phyloP scores from a whole-genome alignment of 2,797 vertebrate species.

The Mallotus villosus region DNA sequence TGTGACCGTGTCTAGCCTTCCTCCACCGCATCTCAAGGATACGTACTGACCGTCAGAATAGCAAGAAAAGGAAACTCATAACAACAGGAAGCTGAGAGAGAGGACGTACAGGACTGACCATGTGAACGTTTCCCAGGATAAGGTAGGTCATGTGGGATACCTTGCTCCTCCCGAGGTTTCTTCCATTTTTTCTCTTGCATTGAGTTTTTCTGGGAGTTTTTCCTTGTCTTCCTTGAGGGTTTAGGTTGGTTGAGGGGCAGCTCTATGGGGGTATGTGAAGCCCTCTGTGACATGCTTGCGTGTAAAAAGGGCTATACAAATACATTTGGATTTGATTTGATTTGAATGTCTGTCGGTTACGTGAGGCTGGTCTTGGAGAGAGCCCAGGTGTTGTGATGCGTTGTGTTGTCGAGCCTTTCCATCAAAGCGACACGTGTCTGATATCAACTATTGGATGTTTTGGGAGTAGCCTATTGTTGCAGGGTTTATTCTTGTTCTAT shows the following conservation, averaged over 20 bases:
- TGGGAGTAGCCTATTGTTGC: neutral
- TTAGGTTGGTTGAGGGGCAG: too few relatives aligned
- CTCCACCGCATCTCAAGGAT: conserved; percentile 9
- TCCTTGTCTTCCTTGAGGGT: too few relatives aligned
- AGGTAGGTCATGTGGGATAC: conserved; percentile 37
- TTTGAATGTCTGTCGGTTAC: neutral
- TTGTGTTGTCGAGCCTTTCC: neutral
- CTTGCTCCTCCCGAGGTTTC: too few relatives aligned
- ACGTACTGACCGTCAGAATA: conserved; percentile 24
- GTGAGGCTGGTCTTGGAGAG: neutral
- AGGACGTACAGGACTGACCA: conserved; percentile 5
- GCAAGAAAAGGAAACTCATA: conserved; percentile 16
- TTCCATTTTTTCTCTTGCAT: too few relatives aligned
- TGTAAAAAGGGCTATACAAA: too few relatives aligned
- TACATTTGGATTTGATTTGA: too few relatives aligned
- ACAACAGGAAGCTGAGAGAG: conserved; percentile 2
- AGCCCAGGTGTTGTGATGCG: neutral
- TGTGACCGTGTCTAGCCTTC: conserved; percentile 36
- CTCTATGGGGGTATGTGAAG: too few relatives aligned
- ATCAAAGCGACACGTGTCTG: conserved; percentile 3
- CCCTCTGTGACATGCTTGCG: too few relatives aligned
- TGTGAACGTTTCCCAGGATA: conserved; percentile 21
- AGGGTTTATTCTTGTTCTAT: too few relatives aligned
- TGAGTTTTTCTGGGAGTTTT: too few relatives aligned
- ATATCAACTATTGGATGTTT: neutral